These are phyloP conservation scores for Abrostola triplasia DNA, from an alignment of 2,888 invertebrate genomes.

Conservation along the genomic window DNA sequence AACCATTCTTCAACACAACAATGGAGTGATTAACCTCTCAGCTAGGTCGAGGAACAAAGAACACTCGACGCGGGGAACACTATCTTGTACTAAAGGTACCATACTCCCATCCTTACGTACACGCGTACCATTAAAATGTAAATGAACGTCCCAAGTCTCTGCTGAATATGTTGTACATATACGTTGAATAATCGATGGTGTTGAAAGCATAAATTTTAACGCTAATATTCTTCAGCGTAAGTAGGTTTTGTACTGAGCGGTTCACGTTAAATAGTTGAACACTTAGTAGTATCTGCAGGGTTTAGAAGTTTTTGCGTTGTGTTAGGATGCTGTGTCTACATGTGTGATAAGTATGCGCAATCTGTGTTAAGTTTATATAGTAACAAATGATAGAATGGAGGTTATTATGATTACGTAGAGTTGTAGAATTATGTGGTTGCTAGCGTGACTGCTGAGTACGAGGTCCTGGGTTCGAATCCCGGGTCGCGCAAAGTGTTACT, in stretches of 20 bases:
- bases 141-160: conserved; percentile 77
- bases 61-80: conserved; percentile 46
- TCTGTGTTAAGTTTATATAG: too few species aligned
- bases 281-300: conserved; percentile 16
- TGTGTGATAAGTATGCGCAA: background rate
- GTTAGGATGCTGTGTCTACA: conserved; percentile 5
- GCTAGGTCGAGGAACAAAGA: conserved; percentile 53
- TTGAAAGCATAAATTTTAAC: conserved; percentile 58
- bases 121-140: conserved; percentile 77
- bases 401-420: too few species aligned
- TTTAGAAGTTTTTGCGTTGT: conserved; percentile 29
- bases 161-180: conserved; percentile 64
- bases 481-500: too few species aligned
- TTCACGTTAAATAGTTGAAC: conserved; percentile 46
- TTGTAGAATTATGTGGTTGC: too few species aligned
- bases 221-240: conserved; percentile 48
- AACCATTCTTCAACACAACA: conserved; percentile 48
- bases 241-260: conserved; percentile 33
- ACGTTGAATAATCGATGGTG: conserved; percentile 63
- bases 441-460: too few species aligned
- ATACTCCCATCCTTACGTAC: conserved; percentile 42
- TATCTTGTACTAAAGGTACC: conserved; percentile 55
- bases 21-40: conserved; percentile 58
- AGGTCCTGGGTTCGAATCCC: too few species aligned
- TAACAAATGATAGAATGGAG: too few species aligned